These are phyloP conservation scores for Acanthococcus lagerstroemiae DNA, from an alignment of 2,888 invertebrate genomes.

Conservation along the genomic window DNA sequence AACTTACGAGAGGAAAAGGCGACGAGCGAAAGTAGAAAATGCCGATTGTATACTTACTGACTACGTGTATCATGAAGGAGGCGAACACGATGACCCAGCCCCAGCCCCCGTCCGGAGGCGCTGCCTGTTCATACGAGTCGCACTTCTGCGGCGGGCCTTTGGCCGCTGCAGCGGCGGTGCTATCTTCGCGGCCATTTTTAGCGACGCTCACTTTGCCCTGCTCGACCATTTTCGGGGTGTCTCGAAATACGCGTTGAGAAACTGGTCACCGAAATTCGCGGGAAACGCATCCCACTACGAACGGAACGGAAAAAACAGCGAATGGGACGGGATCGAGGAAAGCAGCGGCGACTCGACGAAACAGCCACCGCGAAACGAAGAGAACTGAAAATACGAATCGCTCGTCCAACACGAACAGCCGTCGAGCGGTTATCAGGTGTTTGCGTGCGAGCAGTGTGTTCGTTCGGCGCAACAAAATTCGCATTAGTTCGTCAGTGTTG, in stretches of 20 bases:
- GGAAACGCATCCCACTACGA: background rate
- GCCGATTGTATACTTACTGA: conserved; percentile 67
- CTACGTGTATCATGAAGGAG: conserved; percentile 91
- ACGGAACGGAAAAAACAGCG: background rate
- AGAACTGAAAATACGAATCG: no score
- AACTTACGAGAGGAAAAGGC: background rate
- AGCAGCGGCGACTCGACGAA: no score
- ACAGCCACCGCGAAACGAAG: background rate
- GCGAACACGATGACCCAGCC: conserved; percentile 90
- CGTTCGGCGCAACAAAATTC: no score
- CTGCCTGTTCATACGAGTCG: conserved; percentile 34
- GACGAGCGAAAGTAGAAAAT: background rate
- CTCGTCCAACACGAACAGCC: no score
- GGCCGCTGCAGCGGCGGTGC: no score
- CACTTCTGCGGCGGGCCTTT: background rate
- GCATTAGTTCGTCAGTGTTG: no score
- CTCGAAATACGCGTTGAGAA: background rate
- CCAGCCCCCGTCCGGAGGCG: conserved; percentile 87
- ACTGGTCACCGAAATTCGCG: no score
- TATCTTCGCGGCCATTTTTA: no score
- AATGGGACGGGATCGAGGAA: no score
- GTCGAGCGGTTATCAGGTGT: no score
- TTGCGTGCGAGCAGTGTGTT: no score
- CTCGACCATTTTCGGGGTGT: background rate
- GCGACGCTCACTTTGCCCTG: background rate